Percentiles rank a stretch among this genome's conserved stretches.
Conservation (phyloP, 2,113 vertebrate species). For the Antigone vipio region DNA sequence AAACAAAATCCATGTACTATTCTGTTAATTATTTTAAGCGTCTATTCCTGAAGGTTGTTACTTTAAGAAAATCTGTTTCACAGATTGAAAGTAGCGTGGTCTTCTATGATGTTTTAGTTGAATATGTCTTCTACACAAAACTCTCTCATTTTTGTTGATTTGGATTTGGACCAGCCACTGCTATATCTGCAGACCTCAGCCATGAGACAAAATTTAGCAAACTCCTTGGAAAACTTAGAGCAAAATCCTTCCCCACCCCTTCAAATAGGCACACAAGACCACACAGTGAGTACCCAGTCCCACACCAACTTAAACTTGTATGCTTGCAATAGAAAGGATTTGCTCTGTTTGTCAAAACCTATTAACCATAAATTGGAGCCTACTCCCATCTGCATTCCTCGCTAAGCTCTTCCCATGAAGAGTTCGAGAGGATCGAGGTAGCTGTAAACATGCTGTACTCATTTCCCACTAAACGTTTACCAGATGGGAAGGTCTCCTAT, state of each 20-base stretch:
- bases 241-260: neutral
- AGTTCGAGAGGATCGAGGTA: neutral
- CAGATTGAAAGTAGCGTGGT: neutral
- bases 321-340: neutral
- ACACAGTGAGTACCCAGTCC: neutral
- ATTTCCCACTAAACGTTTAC: neutral
- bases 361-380: neutral
- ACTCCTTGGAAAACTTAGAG: neutral
- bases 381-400: neutral
- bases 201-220: neutral
- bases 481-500: neutral
- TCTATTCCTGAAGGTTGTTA: neutral
- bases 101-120: neutral
- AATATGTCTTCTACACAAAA: neutral
- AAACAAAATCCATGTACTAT: neutral
- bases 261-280: neutral
- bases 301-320: neutral
- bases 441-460: neutral
- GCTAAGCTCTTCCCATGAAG: neutral
- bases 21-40: neutral
- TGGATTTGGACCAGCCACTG: conserved; percentile 29
- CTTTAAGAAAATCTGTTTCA: neutral
- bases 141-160: neutral
- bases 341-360: neutral
- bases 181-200: neutral